Base-by-base conservation (phyloP, 2,888 invertebrate genomes). In the Tipula unca region DNA sequence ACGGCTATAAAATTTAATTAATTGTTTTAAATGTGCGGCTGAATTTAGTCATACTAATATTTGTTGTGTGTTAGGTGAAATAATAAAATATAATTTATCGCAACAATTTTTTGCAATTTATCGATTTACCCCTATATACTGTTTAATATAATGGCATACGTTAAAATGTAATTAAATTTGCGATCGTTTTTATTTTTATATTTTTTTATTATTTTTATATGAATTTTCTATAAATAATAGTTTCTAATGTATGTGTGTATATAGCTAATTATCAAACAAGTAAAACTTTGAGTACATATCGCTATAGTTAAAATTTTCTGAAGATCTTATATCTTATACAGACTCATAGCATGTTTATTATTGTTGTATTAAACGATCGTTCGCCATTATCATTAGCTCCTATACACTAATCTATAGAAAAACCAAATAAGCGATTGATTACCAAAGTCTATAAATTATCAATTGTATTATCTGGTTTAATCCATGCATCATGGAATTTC, bases 1-100 rank as follows among this genome's bases (percentile, higher is more conserved):
- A 69, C 69, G 69, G 69, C 69, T 69, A 69, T 69, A 69, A 69
- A 69, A 69, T 69, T 25, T 69, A 69, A 69, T 69, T 69, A 69
- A 69, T 69, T 69, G 69, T 25, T 69, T 20, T 25, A 25, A 69
- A n/a, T n/a, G n/a, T 69, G 69, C 25, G 69, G 69, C 69, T 69
- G 69, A 25, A 69, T 69, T 69, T 69, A 69, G 69, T 69, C 69
- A 69, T 69, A 69, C 69, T 69, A 8, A 69, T 10, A 69, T 69
- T 69, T 69, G 69, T 69, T 69, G 69, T 69, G 69, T 69, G 69
- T 69, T 69, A 69, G 1, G 69, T 25, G 69, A 69, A 69, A 3
- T 69, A 69, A 69, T 69, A 69, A 69, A 69, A 20, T 69, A 69
- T 69, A 69, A 69, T 69, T 69, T 69, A 69, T 69, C 69, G 69